Conservation (phyloP, 2,888 invertebrate species). For the Drosophila melanosoma region DNA sequence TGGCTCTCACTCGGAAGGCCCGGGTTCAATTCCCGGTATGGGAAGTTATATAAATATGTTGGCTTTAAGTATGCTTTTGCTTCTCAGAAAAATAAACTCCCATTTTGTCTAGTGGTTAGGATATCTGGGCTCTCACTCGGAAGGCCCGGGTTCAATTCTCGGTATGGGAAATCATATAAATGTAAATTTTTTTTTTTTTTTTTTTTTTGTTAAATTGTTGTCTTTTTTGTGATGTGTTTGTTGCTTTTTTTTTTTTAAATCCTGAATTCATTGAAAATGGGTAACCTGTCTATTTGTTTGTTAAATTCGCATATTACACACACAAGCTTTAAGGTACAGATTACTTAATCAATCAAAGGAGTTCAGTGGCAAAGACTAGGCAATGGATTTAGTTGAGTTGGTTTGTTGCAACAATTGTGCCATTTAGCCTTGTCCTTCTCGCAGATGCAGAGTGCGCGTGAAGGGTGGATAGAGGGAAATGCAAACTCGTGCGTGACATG, state of each 20-base stretch:
- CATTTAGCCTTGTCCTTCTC: slow-evolving; percentile 52
- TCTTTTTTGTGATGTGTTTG: too few relatives aligned
- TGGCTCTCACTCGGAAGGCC: too few relatives aligned
- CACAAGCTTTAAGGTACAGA: background rate
- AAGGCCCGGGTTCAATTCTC: slow-evolving; percentile 94
- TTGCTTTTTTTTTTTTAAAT: too few relatives aligned
- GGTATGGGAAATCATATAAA: slow-evolving; percentile 89
- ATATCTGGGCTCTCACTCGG: slow-evolving; percentile 86
- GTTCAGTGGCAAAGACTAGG: slow-evolving; percentile 12
- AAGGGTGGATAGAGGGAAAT: background rate
- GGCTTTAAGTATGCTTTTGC: background rate
- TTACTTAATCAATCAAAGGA: slow-evolving; percentile 38
- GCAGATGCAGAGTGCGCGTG: background rate
- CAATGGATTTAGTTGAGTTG: slow-evolving; percentile 12
- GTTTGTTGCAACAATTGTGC: background rate
- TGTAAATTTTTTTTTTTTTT: too few relatives aligned
- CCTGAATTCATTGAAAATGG: too few relatives aligned
- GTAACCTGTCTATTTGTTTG: background rate
- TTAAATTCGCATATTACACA: background rate
- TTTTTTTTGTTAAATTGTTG: too few relatives aligned
- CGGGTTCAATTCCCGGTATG: too few relatives aligned
- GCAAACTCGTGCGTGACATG: slow-evolving; percentile 32
- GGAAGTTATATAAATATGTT: too few relatives aligned
- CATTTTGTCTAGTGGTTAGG: slow-evolving; percentile 86
- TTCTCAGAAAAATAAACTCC: slow-evolving; percentile 51